Percentiles rank a stretch among this genome's conserved stretches.
phyloP scores from a whole-genome alignment of 2,797 vertebrate genomes.

The Pseudochromis fuscus region DNA sequence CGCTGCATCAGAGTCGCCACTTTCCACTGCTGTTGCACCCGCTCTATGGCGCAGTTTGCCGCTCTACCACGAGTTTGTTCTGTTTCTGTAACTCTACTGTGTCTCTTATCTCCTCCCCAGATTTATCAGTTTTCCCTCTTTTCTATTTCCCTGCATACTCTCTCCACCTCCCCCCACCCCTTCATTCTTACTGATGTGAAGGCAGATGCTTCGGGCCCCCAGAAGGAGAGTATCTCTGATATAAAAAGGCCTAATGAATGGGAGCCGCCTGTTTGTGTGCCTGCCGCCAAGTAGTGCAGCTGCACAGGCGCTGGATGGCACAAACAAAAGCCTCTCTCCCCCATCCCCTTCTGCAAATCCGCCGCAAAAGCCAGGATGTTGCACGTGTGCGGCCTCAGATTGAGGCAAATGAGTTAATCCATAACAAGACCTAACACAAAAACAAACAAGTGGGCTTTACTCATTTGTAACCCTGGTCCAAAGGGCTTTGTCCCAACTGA shows the following conservation, averaged over 20 bases:
- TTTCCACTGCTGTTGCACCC: slow-evolving; percentile 42
- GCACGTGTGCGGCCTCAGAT: slow-evolving; percentile 58
- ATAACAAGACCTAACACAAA: slow-evolving; percentile 57
- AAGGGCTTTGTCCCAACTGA: slow-evolving; percentile 45
- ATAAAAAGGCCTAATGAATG: slow-evolving; percentile 86
- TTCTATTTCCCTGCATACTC: slow-evolving; percentile 35
- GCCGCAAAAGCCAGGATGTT: slow-evolving; percentile 46
- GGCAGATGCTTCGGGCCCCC: slow-evolving; percentile 83
- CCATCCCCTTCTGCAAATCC: slow-evolving; percentile 40
- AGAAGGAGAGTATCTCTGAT: slow-evolving; percentile 81
- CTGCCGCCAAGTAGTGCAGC: slow-evolving; percentile 82
- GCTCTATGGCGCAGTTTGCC: slow-evolving; percentile 37
- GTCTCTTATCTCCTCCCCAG: slow-evolving; percentile 55
- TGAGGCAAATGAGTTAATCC: slow-evolving; percentile 67
- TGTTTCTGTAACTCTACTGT: slow-evolving; percentile 44
- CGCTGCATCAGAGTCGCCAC: slow-evolving; percentile 44
- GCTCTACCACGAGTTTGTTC: slow-evolving; percentile 40
- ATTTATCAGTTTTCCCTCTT: slow-evolving; percentile 63
- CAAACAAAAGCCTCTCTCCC: slow-evolving; percentile 64
- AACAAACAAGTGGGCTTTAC: slow-evolving; percentile 59
- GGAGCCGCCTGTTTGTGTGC: slow-evolving; percentile 81
- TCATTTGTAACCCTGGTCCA: slow-evolving; percentile 45
- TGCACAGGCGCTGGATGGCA: slow-evolving; percentile 77
- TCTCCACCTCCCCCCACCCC: slow-evolving; percentile 12
- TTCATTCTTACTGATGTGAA: slow-evolving; percentile 71